Evolutionary conservation across 2,797 vertebrate genomes (phyloP).

Genomic region (Micromesistius poutassou): DNA sequence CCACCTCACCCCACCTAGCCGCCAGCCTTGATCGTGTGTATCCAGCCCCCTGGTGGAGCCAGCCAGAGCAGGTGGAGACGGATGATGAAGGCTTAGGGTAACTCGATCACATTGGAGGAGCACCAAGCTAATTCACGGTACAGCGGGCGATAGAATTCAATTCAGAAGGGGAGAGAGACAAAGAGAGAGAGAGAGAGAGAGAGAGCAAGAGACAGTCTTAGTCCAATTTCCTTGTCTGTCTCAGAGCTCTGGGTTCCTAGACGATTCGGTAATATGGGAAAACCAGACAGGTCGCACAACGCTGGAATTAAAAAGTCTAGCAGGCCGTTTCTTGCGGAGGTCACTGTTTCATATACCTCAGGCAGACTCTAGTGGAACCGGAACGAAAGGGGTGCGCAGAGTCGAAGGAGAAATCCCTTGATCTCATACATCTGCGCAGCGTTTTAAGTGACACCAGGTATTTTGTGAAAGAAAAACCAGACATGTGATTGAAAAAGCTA

Average conservation of each 20-base stretch:
- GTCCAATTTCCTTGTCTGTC: conserved; percentile 56
- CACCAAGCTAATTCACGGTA: conserved; percentile 29
- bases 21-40: conserved; percentile 29
- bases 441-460: conserved; percentile 46
- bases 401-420: conserved; percentile 53
- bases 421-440: conserved; percentile 45
- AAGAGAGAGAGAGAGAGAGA: conserved; percentile 8
- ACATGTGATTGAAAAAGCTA: conserved; percentile 9
- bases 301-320: conserved; percentile 34
- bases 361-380: conserved; percentile 38
- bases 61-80: conserved; percentile 22
- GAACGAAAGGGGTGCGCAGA: conserved; percentile 21
- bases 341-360: conserved; percentile 47
- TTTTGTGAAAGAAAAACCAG: conserved; percentile 19
- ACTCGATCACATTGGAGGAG: conserved; percentile 46
- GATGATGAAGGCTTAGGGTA: conserved; percentile 21
- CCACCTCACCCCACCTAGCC: conserved; percentile 3
- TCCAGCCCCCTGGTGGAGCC: background rate
- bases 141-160: conserved; percentile 1
- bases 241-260: conserved; percentile 42
- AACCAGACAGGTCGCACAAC: conserved; percentile 30
- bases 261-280: conserved; percentile 41
- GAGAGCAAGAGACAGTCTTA: conserved; percentile 32
- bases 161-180: conserved; percentile 20
- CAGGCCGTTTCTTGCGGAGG: conserved; percentile 25